phyloP scores from a whole-genome alignment of 2,888 invertebrate genomes.

The Dryobota labecula region DNA sequence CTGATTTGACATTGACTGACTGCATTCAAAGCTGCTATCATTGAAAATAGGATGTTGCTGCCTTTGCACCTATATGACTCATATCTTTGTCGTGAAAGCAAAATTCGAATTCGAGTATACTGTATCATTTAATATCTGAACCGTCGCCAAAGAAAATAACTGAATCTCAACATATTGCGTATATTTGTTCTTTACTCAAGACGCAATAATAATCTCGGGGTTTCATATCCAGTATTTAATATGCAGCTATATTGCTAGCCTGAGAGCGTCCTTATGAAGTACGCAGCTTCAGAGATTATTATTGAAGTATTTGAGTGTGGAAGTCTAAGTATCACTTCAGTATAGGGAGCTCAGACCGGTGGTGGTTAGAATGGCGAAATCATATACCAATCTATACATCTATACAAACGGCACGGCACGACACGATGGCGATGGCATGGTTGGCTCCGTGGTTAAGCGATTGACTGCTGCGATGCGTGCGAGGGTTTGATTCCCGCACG shows the following conservation, averaged over 20 bases:
- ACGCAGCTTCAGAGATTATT: slow-evolving; percentile 33
- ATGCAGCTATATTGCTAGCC: slow-evolving; percentile 51
- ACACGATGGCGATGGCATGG: too few species aligned
- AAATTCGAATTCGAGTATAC: background rate
- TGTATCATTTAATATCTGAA: slow-evolving; percentile 38
- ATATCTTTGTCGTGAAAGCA: background rate
- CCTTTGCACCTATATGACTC: too few species aligned
- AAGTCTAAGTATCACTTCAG: slow-evolving; percentile 22
- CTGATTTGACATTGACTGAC: too few species aligned
- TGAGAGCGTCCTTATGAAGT: slow-evolving; percentile 36
- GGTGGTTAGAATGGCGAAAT: background rate
- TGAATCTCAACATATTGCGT: slow-evolving; percentile 29
- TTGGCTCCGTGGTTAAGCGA: too few species aligned
- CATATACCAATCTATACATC: too few species aligned
- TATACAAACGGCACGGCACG: too few species aligned
- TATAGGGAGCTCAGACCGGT: background rate
- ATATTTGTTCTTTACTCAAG: slow-evolving; percentile 49
- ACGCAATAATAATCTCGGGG: slow-evolving; percentile 47
- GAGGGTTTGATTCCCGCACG: too few species aligned
- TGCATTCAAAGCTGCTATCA: too few species aligned
- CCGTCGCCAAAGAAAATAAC: slow-evolving; percentile 38
- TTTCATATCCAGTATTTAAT: slow-evolving; percentile 53
- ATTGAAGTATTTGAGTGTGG: slow-evolving; percentile 40
- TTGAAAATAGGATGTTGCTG: too few species aligned
- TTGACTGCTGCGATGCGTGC: too few species aligned